Percentiles rank a stretch among this genome's conserved stretches.
phyloP scores from a whole-genome alignment of 1,140 invertebrate species.

The Himalopsyche phryganea region DNA sequence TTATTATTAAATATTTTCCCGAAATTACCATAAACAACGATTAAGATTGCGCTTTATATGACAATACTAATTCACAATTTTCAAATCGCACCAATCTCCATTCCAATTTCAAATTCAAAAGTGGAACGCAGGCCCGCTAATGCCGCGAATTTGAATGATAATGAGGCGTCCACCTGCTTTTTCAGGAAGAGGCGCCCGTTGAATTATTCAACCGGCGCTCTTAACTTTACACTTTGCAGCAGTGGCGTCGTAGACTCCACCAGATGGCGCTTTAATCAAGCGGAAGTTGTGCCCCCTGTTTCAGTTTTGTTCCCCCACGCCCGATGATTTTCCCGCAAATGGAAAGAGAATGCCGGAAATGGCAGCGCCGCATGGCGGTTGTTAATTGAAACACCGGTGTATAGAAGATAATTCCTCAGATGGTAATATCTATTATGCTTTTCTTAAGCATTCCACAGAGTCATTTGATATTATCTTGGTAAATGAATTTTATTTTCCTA shows the following conservation, averaged over 20 bases:
- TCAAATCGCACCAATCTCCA: too few species aligned
- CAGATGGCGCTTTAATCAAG: conserved; percentile 27
- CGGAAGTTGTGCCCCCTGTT: conserved; percentile 4
- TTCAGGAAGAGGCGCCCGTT: not conserved
- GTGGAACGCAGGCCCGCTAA: too few species aligned
- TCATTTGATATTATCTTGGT: too few species aligned
- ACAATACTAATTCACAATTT: too few species aligned
- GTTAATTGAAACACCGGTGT: conserved; percentile 7
- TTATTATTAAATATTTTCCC: too few species aligned
- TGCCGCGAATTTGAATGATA: not conserved
- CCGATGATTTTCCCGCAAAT: conserved; percentile 7
- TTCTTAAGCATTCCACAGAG: too few species aligned
- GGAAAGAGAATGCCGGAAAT: not conserved
- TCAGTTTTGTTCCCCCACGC: not conserved
- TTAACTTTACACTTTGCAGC: conserved; percentile 10
- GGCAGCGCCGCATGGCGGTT: conserved; percentile 5
- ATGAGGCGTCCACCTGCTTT: not conserved
- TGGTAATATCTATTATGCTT: too few species aligned
- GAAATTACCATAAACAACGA: too few species aligned
- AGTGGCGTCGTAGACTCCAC: not conserved
- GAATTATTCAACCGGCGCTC: conserved; percentile 21
- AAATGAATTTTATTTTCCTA: too few species aligned
- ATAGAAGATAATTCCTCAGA: too few species aligned
- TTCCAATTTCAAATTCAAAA: too few species aligned
- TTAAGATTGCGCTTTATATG: too few species aligned